These are phyloP conservation scores for Drosophila saltans DNA, from an alignment of 1,140 invertebrate genomes.

Conservation along the genomic window DNA sequence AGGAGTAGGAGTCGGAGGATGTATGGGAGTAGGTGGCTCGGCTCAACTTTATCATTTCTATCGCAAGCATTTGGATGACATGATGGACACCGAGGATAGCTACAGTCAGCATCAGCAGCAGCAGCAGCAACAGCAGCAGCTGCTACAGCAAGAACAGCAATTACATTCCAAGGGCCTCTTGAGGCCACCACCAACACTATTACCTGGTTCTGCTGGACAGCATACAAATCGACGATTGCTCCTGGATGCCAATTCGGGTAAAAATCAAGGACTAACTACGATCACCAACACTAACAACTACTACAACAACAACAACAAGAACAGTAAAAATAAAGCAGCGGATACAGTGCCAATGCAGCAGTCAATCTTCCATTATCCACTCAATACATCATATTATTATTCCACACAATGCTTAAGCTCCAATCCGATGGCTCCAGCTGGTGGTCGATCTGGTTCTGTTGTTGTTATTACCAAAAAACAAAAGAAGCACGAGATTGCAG, in stretches of 20 bases:
- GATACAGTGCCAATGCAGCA: conserved; percentile 29
- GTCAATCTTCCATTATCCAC: conserved; percentile 45
- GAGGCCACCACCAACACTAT: conserved; percentile 54
- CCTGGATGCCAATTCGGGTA: conserved; percentile 79
- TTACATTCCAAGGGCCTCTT: conserved; percentile 75
- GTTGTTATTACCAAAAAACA: conserved; percentile 18
- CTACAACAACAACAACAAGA: conserved; percentile 45
- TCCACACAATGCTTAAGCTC: conserved; percentile 61
- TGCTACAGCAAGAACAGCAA: conserved; percentile 49
- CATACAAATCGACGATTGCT: conserved; percentile 65
- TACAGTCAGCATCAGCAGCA: conserved; percentile 50
- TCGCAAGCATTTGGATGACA: conserved; percentile 58
- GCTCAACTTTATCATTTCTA: conserved; percentile 68
- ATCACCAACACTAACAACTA: conserved; percentile 44
- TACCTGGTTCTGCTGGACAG: conserved; percentile 38
- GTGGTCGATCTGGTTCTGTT: conserved; percentile 26
- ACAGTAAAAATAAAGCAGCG: conserved; percentile 30
- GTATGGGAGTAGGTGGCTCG: conserved; percentile 46
- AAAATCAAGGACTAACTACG: conserved; percentile 63
- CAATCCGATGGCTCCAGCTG: conserved; percentile 14
- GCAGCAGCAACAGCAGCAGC: conserved; percentile 48
- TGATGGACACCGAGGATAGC: conserved; percentile 79
- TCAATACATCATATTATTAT: conserved; percentile 60
- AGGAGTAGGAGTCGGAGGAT: conserved; percentile 42
- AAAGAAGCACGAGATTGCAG: not conserved